Conservation (phyloP, 1,140 invertebrate species). For the Melanaphis sacchari region DNA sequence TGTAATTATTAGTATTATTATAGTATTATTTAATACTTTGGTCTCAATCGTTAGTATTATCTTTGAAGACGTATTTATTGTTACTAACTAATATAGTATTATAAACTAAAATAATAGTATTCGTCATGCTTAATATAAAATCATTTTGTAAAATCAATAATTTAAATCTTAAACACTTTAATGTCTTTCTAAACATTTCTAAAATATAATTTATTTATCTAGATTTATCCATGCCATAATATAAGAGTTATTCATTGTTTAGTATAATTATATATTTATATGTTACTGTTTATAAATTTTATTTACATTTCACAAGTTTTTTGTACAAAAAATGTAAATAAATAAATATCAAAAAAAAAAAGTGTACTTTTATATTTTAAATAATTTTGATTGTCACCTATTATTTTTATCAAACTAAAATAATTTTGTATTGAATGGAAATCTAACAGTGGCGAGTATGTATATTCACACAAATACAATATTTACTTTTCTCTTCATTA, state of each 20-base stretch:
- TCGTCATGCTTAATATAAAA: not conserved
- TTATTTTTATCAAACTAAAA: not conserved
- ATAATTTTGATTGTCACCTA: too few species aligned
- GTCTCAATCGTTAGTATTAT: not conserved
- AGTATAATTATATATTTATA: not conserved
- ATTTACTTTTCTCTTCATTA: not conserved
- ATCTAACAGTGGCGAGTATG: not conserved
- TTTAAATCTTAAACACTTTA: not conserved
- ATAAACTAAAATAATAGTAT: not conserved
- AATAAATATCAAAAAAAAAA: too few species aligned
- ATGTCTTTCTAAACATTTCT: not conserved
- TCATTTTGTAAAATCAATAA: not conserved
- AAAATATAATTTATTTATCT: not conserved
- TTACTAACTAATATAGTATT: not conserved
- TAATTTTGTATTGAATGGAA: not conserved
- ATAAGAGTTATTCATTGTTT: not conserved
- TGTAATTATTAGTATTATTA: not conserved
- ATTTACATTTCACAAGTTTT: not conserved
- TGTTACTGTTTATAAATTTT: not conserved
- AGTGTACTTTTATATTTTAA: too few species aligned
- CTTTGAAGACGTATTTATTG: not conserved
- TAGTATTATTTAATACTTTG: not conserved
- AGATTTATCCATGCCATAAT: not conserved
- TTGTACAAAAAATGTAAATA: too few species aligned
- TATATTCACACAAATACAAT: not conserved